phyloP scores from a whole-genome alignment of 1,140 invertebrate species.

The Dolichoris vasculosae region DNA sequence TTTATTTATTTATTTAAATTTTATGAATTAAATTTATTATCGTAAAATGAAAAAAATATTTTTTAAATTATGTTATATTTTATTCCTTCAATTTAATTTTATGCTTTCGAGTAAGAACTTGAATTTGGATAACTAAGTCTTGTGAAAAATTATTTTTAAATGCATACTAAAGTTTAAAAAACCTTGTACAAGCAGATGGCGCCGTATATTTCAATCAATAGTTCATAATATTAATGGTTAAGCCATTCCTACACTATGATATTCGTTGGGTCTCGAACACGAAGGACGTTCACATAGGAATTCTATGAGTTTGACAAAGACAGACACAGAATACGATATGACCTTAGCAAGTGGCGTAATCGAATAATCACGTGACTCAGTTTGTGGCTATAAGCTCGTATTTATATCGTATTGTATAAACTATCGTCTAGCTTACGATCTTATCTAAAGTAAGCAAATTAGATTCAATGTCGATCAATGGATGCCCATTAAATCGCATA shows the following conservation, averaged over 20 bases:
- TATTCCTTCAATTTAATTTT: too few relatives aligned
- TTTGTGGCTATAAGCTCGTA: not conserved
- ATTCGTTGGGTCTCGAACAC: not conserved
- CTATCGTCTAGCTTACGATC: not conserved
- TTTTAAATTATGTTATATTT: too few relatives aligned
- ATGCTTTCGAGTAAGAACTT: too few relatives aligned
- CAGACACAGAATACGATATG: not conserved
- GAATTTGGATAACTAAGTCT: too few relatives aligned
- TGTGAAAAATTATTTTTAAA: too few relatives aligned
- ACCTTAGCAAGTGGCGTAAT: constrained; percentile 8
- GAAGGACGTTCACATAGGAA: not conserved
- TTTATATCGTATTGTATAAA: not conserved
- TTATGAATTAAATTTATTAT: too few relatives aligned
- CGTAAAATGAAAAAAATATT: too few relatives aligned
- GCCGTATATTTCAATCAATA: too few relatives aligned
- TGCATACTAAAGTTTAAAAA: too few relatives aligned
- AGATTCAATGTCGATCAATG: constrained; percentile 22
- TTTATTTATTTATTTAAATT: too few relatives aligned
- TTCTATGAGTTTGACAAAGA: not conserved
- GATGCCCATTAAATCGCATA: constrained; percentile 20
- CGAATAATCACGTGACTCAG: not conserved
- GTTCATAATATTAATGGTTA: not conserved
- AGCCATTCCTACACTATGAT: not conserved
- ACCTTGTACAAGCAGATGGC: too few relatives aligned
- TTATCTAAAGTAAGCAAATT: not conserved